Evolutionary conservation across 2,797 vertebrate species (phyloP).

Genomic region (Pagetopsis macropterus): DNA sequence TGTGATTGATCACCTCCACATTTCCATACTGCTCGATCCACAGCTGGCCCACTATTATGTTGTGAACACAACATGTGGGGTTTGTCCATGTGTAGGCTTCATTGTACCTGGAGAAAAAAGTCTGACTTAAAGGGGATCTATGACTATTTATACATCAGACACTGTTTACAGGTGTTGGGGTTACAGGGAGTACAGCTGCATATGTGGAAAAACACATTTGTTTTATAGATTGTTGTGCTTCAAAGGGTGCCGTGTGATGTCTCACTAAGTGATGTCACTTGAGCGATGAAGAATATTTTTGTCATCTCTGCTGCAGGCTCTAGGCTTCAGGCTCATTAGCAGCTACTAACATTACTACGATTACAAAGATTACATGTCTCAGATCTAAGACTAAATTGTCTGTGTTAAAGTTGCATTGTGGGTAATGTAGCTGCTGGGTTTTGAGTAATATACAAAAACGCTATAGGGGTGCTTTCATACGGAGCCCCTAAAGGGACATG

Average conservation of each 20-base stretch:
- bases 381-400: background rate
- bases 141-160: background rate
- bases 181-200: background rate
- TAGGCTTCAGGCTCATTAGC: background rate
- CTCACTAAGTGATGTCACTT: background rate
- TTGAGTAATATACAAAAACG: background rate
- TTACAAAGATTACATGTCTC: background rate
- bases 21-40: slow-evolving; percentile 99
- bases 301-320: background rate
- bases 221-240: too few relatives aligned
- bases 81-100: slow-evolving; percentile 98
- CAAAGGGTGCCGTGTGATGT: too few relatives aligned
- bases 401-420: background rate
- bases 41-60: slow-evolving; percentile 97
- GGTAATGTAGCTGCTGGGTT: background rate
- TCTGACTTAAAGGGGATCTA: background rate
- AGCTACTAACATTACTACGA: background rate
- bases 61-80: slow-evolving; percentile 96
- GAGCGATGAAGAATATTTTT: background rate
- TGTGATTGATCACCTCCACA: slow-evolving; percentile 94
- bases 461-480: too few relatives aligned
- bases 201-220: background rate
- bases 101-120: slow-evolving; percentile 81
- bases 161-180: background rate
- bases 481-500: too few relatives aligned